Evolutionary conservation across 2,888 invertebrate species (phyloP).

Genomic region (Saturnia pavonia): DNA sequence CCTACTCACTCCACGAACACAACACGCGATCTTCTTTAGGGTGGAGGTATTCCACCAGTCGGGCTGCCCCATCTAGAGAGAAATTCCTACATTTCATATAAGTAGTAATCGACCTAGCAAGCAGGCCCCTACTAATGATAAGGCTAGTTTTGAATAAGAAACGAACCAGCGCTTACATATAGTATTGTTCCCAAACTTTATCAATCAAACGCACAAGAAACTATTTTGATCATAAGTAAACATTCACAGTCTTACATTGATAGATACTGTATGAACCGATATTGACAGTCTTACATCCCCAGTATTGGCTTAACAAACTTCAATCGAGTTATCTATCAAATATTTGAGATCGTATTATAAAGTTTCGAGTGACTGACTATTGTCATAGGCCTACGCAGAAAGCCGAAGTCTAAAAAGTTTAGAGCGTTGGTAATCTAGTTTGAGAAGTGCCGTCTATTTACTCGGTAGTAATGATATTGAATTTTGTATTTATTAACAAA

Average conservation of each 20-base stretch:
- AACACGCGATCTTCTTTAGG: too few relatives aligned
- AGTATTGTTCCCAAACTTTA: too few relatives aligned
- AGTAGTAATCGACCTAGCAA: too few relatives aligned
- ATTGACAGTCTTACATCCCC: neutral
- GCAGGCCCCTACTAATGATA: too few relatives aligned
- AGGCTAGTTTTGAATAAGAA: too few relatives aligned
- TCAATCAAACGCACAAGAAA: constrained; percentile 2
- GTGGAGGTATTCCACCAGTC: too few relatives aligned
- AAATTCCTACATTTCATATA: too few relatives aligned
- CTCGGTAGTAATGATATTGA: neutral
- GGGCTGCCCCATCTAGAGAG: too few relatives aligned
- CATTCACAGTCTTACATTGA: neutral
- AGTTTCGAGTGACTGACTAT: constrained; percentile 2
- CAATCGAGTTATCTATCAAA: neutral
- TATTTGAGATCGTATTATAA: neutral
- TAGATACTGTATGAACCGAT: neutral
- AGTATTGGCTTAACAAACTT: constrained; percentile 4
- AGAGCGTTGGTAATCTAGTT: neutral
- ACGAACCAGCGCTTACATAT: too few relatives aligned
- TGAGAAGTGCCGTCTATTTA: neutral
- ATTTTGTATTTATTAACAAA: neutral
- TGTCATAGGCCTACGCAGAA: neutral
- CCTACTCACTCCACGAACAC: too few relatives aligned
- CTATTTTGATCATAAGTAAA: neutral
- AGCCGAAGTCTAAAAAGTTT: constrained; percentile 3